Evolutionary conservation across 2,797 vertebrate species (phyloP).

Genomic region (Betta splendens): DNA sequence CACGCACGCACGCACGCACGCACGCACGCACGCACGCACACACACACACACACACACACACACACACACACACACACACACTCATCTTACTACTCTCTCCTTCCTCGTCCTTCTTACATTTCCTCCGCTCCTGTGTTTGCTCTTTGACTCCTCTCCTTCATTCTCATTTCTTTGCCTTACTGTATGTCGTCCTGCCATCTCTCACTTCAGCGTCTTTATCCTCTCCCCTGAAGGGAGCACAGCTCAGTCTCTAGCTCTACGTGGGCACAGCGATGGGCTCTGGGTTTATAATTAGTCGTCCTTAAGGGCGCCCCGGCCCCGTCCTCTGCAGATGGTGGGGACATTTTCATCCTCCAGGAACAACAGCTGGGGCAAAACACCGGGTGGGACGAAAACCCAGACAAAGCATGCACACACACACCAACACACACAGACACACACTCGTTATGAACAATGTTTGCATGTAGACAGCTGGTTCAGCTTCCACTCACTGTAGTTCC

Average conservation of each 20-base stretch:
- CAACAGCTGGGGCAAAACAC: constrained; percentile 32
- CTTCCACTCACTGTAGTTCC: constrained; percentile 87
- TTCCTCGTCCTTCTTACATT: constrained; percentile 19
- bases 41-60: constrained; percentile 13
- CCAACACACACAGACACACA: no score
- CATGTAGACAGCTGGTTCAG: constrained; percentile 12
- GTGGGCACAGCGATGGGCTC: constrained; percentile 52
- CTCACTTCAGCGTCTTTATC: constrained; percentile 58
- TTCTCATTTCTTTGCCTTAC: constrained; percentile 20
- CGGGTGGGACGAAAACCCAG: constrained; percentile 9
- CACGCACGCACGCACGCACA: no score
- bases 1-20: constrained; percentile 8
- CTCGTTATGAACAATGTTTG: constrained; percentile 16
- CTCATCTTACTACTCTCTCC: constrained; percentile 15
- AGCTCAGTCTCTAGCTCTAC: constrained; percentile 49
- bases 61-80: constrained; percentile 9
- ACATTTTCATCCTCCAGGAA: constrained; percentile 60
- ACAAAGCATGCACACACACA: constrained; percentile 27
- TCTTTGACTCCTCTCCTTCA: constrained; percentile 7
- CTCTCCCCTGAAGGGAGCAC: constrained; percentile 51
- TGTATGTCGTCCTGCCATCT: constrained; percentile 40
- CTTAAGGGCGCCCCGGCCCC: constrained; percentile 51
- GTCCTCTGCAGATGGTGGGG: constrained; percentile 70
- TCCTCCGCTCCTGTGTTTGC: constrained; percentile 23
- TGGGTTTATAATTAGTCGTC: constrained; percentile 73